These are phyloP conservation scores for Pseudorhiza aurosa DNA, from an alignment of 30 jellyfish, hydroid and myxozoan species.

Conservation along the genomic window DNA sequence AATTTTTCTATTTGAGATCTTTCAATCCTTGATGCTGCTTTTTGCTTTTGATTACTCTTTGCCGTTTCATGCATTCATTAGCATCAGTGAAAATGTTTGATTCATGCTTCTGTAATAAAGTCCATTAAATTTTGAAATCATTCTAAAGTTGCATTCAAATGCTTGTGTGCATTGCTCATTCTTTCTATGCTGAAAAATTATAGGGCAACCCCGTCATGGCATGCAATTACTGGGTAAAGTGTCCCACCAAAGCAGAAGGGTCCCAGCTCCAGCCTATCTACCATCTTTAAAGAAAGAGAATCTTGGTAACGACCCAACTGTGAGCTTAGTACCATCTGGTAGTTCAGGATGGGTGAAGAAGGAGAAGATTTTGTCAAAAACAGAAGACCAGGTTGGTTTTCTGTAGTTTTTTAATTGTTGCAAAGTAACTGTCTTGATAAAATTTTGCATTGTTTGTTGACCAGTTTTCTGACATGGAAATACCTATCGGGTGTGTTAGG, in stretches of 20 bases:
- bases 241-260: constrained; percentile 79
- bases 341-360: constrained; percentile 98
- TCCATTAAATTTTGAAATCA: no score
- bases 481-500: no score
- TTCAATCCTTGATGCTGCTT: no score
- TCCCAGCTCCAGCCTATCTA: constrained; percentile 87
- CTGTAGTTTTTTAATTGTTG: background rate
- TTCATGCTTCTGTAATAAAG: no score
- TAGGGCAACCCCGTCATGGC: constrained; percentile 92
- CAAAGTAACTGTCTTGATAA: background rate
- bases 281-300: constrained; percentile 97
- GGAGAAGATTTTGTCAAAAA: constrained; percentile 63
- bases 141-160: no score
- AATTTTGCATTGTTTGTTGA: background rate
- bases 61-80: no score
- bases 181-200: no score
- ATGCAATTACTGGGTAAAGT: constrained; percentile 95
- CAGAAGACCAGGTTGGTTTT: constrained; percentile 64
- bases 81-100: no score
- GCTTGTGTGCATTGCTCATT: no score
- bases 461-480: no score
- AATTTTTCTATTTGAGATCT: no score
- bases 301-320: constrained; percentile 98
- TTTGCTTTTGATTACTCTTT: no score
- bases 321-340: constrained; percentile 92